Evolutionary conservation across 2,113 vertebrate species (phyloP).

Genomic region (Archocentrus centrarchus): DNA sequence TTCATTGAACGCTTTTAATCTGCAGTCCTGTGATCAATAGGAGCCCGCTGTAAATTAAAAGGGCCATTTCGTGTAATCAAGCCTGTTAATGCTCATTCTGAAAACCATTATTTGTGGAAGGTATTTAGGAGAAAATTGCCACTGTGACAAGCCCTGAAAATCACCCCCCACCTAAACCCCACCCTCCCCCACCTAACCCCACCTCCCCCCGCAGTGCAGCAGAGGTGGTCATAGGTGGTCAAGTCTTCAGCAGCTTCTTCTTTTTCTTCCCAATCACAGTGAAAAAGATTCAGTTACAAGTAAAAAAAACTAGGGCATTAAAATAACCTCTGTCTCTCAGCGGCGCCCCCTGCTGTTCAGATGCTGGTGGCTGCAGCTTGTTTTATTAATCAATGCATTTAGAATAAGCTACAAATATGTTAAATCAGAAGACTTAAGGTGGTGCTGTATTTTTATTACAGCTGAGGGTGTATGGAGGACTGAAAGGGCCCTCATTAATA

Average conservation of each 20-base stretch:
- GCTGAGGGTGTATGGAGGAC: background rate
- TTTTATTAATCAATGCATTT: background rate
- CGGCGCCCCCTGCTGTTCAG: slow-evolving; percentile 16
- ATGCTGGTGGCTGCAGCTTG: background rate
- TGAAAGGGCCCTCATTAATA: background rate
- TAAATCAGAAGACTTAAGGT: background rate
- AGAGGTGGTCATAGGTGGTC: background rate
- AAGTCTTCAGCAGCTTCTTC: background rate
- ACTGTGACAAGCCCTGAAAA: slow-evolving; percentile 82
- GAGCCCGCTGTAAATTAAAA: slow-evolving; percentile 99
- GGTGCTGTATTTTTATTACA: background rate
- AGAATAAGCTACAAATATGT: background rate
- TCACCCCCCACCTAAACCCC: background rate
- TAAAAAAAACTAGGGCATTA: background rate
- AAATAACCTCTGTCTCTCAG: background rate
- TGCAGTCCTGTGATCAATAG: slow-evolving; percentile 99
- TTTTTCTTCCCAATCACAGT: background rate
- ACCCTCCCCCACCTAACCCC: background rate
- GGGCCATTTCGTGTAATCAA: slow-evolving; percentile 99
- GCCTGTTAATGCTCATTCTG: slow-evolving; percentile 99
- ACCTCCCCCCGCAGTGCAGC: background rate
- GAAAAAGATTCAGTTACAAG: background rate
- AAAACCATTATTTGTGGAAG: slow-evolving; percentile 99
- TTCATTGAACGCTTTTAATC: slow-evolving; percentile 99
- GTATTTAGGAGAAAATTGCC: slow-evolving; percentile 96